A percentile compares a stretch with the other conserved stretches of the same genome.
These are phyloP conservation scores for Leucopsar rothschildi DNA, from an alignment of 2,113 vertebrate genomes.

Conservation along the genomic window DNA sequence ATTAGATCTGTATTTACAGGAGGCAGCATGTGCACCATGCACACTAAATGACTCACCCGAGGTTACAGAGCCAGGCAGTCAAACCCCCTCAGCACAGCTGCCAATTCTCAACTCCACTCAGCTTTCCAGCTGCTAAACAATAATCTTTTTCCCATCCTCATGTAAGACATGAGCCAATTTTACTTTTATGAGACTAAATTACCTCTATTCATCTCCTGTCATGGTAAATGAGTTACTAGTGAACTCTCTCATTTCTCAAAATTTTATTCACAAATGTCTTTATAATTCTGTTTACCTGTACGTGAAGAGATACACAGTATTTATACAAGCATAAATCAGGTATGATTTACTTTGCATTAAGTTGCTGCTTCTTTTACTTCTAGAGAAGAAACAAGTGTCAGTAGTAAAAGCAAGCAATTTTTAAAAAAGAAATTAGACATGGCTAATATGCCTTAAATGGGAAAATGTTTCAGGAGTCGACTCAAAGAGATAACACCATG, in stretches of 20 bases:
- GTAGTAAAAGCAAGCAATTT: not conserved
- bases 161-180: constrained; percentile 58
- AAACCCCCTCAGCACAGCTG: not conserved
- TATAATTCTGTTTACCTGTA: constrained; percentile 25
- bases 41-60: not conserved
- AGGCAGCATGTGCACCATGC: not conserved
- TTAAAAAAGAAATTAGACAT: too few relatives aligned
- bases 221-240: constrained; percentile 37
- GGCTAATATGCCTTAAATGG: not conserved
- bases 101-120: not conserved
- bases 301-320: not conserved
- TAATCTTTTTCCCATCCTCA: constrained; percentile 13
- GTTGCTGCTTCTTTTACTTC: not conserved
- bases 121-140: constrained; percentile 16
- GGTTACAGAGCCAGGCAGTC: not conserved
- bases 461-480: not conserved
- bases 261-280: constrained; percentile 47
- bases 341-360: not conserved
- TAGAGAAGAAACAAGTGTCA: not conserved
- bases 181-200: constrained; percentile 62
- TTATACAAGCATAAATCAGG: constrained; percentile 5
- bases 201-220: constrained; percentile 65
- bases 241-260: constrained; percentile 49
- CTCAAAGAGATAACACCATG: not conserved
- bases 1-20: constrained; percentile 3